These are phyloP conservation scores for Argentina silus DNA, from an alignment of 2,797 vertebrate genomes.

Conservation along the genomic window DNA sequence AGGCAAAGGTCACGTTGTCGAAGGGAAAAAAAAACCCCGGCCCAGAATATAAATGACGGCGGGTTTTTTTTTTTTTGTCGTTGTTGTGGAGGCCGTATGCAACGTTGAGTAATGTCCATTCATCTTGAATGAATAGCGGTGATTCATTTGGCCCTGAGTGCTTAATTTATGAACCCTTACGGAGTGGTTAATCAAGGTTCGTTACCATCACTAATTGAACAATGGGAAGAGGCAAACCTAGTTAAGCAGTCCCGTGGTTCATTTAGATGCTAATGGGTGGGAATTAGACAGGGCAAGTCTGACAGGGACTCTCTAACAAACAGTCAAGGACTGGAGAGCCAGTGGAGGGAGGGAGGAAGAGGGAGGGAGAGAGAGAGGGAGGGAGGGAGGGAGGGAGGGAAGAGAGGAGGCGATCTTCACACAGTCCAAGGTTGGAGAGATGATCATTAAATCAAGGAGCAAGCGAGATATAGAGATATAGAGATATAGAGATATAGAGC, in stretches of 20 bases:
- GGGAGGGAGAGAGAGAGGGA: neutral
- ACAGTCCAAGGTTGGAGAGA: neutral
- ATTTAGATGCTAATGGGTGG: constrained; percentile 75
- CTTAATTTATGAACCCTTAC: constrained; percentile 70
- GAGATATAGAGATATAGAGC: neutral
- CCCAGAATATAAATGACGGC: neutral
- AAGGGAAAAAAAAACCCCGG: constrained; percentile 19
- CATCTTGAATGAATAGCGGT: constrained; percentile 46
- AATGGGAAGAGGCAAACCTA: constrained; percentile 67
- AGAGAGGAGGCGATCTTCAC: neutral
- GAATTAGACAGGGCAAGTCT: constrained; percentile 71
- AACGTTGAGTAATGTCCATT: constrained; percentile 62
- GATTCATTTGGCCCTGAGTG: constrained; percentile 66
- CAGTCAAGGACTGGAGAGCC: constrained; percentile 49
- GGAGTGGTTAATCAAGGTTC: constrained; percentile 66
- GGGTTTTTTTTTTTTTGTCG: neutral
- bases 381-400: neutral
- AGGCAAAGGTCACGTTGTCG: constrained; percentile 45
- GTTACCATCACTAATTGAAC: constrained; percentile 75
- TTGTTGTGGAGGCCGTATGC: constrained; percentile 36
- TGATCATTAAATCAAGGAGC: neutral
- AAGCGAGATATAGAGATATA: too few relatives aligned
- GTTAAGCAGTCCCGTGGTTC: constrained; percentile 70
- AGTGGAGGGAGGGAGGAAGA: too few relatives aligned
- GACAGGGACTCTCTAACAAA: constrained; percentile 66